Conservation (phyloP, 92 coral and sea anemone species). For the Porites lobata region DNA sequence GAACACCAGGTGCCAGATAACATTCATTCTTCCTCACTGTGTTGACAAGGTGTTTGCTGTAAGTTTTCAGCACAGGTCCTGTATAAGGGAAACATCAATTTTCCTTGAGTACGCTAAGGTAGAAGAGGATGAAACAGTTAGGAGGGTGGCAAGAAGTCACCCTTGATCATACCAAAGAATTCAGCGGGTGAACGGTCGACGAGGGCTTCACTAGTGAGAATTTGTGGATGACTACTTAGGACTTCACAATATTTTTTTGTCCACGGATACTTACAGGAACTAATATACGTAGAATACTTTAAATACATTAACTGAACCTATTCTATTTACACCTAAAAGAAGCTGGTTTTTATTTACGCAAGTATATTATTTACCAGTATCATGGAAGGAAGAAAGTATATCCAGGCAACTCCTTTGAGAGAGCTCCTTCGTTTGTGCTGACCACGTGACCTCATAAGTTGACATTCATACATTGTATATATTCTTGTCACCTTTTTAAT, state of each 20-base stretch:
- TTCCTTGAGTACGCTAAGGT: constrained; percentile 45
- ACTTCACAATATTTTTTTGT: constrained; percentile 13
- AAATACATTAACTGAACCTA: too few relatives aligned
- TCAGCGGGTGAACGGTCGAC: constrained; percentile 18
- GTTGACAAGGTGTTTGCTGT: constrained; percentile 54
- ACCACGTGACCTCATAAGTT: too few relatives aligned
- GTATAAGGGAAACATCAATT: constrained; percentile 63
- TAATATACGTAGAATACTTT: too few relatives aligned
- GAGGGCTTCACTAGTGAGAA: constrained; percentile 18
- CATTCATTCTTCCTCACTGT: constrained; percentile 42
- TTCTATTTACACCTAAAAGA: too few relatives aligned
- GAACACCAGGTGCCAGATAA: constrained; percentile 70
- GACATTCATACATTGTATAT: too few relatives aligned
- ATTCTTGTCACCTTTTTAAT: too few relatives aligned
- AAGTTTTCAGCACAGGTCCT: constrained; percentile 63
- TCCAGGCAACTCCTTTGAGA: too few relatives aligned
- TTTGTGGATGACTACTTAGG: constrained; percentile 32
- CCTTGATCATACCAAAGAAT: constrained; percentile 53
- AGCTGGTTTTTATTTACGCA: too few relatives aligned
- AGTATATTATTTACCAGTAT: too few relatives aligned
- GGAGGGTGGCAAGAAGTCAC: constrained; percentile 45
- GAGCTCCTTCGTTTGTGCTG: too few relatives aligned
- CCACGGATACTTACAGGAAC: neutral
- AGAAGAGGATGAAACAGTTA: constrained; percentile 56
- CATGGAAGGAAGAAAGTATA: too few relatives aligned